Evolutionary conservation across 2,113 vertebrate species (phyloP).

Genomic region (Myanophis thanlyinensis): DNA sequence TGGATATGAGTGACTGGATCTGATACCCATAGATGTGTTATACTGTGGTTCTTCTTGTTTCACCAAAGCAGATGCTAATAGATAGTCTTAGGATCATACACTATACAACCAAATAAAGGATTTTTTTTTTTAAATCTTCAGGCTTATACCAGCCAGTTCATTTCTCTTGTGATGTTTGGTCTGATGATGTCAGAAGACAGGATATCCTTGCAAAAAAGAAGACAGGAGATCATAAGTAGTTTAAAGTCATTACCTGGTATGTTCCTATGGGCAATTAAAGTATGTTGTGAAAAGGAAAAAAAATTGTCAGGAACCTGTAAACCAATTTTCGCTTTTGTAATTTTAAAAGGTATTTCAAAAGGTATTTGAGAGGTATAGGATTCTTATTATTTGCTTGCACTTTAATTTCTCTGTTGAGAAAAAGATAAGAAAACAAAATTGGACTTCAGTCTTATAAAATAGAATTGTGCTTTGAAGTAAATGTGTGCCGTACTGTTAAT

Average conservation of each 20-base stretch:
- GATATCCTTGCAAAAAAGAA: conserved; percentile 86
- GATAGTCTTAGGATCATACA: background rate
- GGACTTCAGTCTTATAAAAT: background rate
- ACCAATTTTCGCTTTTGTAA: background rate
- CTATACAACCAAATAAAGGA: background rate
- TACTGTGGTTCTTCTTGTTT: background rate
- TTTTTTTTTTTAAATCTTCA: conserved; percentile 53
- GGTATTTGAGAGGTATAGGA: background rate
- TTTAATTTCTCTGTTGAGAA: background rate
- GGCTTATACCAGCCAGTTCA: conserved; percentile 97
- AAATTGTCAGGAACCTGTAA: background rate
- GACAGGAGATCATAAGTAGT: conserved; percentile 85
- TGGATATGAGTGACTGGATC: background rate
- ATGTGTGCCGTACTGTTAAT: background rate
- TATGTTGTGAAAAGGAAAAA: background rate
- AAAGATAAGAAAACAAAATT: background rate
- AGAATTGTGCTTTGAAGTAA: background rate
- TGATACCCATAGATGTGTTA: background rate
- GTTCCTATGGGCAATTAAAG: background rate
- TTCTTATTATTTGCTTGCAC: background rate
- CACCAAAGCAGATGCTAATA: background rate
- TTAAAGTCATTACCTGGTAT: conserved; percentile 84
- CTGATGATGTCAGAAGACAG: conserved; percentile 97
- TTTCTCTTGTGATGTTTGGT: conserved; percentile 91
- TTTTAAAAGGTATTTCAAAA: background rate